phyloP scores from a whole-genome alignment of 2,888 invertebrate species.

The Alviniconcha strummeri region DNA sequence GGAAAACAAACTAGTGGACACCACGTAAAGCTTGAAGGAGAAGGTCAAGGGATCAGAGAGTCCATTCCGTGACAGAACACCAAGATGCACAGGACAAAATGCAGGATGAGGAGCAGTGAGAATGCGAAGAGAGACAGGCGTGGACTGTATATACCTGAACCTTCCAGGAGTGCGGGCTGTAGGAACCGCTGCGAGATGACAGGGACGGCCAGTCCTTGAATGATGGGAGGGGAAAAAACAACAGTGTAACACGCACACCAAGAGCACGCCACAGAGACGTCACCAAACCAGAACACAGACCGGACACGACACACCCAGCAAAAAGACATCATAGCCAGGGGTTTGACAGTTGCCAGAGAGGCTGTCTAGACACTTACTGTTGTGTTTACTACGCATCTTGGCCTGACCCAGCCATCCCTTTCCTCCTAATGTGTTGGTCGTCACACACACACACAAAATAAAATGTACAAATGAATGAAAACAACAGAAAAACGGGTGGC shows the following conservation, averaged over 20 bases:
- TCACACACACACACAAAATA: too few relatives aligned
- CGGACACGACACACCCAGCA: background rate
- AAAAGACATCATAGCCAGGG: background rate
- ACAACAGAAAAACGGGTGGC: too few relatives aligned
- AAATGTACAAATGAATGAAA: too few relatives aligned
- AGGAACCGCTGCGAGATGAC: slow-evolving; percentile 44
- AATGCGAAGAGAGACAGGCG: background rate
- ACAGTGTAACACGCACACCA: too few relatives aligned
- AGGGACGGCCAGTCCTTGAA: slow-evolving; percentile 42
- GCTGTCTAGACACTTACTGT: too few relatives aligned
- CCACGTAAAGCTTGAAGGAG: too few relatives aligned
- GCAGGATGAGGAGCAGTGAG: background rate
- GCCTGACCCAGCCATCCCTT: slow-evolving; percentile 21
- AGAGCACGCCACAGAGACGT: background rate
- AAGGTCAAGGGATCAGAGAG: too few relatives aligned
- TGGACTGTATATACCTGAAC: slow-evolving; percentile 25
- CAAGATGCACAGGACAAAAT: slow-evolving; percentile 1
- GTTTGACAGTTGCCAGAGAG: too few relatives aligned
- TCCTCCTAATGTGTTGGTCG: slow-evolving; percentile 17
- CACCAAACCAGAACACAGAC: slow-evolving; percentile 14
- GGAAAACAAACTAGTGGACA: too few relatives aligned
- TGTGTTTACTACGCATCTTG: too few relatives aligned
- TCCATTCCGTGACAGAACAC: background rate
- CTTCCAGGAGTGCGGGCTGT: slow-evolving; percentile 44
- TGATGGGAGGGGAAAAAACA: background rate